These are phyloP conservation scores for Palythoa heliodiscus DNA, from an alignment of 92 coral and sea anemone genomes.

Conservation along the genomic window DNA sequence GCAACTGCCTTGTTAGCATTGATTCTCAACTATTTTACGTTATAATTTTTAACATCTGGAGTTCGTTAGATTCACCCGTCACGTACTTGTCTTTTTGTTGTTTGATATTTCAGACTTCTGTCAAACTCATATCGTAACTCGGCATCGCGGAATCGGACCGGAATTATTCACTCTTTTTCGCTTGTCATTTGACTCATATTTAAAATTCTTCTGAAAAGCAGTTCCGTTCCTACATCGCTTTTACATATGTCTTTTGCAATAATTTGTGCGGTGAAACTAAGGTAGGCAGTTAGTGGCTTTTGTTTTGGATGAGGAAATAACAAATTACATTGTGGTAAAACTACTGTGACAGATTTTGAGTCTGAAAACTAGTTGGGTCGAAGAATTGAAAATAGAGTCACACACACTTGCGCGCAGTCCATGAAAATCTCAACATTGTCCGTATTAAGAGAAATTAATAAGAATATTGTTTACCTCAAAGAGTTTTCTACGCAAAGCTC, in stretches of 20 bases:
- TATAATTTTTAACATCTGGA: conserved; percentile 14
- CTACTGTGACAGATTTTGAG: neutral
- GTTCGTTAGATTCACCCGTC: neutral
- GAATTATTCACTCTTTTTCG: conserved; percentile 4
- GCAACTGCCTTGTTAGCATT: neutral
- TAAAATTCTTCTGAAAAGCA: neutral
- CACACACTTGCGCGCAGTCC: neutral
- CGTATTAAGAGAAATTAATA: neutral
- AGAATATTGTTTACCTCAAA: conserved; percentile 14
- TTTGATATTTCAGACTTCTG: neutral
- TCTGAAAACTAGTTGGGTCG: neutral
- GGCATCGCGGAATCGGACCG: conserved; percentile 32
- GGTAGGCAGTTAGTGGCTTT: neutral
- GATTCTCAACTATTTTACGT: neutral
- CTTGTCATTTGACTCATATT: neutral
- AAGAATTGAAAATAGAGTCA: neutral
- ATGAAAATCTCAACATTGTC: neutral
- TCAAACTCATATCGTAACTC: neutral
- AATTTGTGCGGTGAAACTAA: neutral
- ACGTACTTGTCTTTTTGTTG: neutral
- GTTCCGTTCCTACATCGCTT: neutral
- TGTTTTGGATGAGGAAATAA: neutral
- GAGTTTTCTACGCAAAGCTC: conserved; percentile 14
- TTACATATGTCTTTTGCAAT: neutral
- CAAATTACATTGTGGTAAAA: neutral